Conservation (phyloP, 2,113 vertebrate species). For the Herpetotheres cachinnans region DNA sequence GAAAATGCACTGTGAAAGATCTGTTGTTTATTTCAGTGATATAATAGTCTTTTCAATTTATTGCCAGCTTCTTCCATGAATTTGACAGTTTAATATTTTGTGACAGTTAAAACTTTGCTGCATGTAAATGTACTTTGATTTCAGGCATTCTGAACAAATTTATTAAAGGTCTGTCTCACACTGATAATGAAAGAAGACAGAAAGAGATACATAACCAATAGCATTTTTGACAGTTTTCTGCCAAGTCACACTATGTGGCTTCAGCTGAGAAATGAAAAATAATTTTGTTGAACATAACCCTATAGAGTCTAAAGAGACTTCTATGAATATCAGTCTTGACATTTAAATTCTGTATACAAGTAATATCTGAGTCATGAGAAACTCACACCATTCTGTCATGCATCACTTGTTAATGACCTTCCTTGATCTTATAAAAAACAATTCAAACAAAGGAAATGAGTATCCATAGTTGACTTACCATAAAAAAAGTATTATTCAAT, state of each 20-base stretch:
- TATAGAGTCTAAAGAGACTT: background rate
- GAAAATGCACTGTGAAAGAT: background rate
- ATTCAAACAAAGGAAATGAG: background rate
- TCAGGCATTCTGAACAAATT: background rate
- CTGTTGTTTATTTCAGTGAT: background rate
- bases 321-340: constrained; percentile 42
- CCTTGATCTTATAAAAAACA: background rate
- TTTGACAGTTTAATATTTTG: background rate
- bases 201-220: background rate
- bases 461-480: background rate
- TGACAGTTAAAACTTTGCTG: background rate
- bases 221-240: background rate
- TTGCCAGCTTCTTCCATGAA: background rate
- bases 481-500: background rate
- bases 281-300: background rate
- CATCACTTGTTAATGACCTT: background rate
- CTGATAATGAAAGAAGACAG: background rate
- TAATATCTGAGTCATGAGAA: background rate
- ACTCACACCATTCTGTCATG: background rate
- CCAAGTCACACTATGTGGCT: background rate
- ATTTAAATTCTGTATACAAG: background rate
- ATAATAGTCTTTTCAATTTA: background rate
- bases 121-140: background rate
- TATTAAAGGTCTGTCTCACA: background rate
- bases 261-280: background rate